A percentile compares a stretch with the other conserved stretches of the same genome.
Conservation (phyloP, 1,140 invertebrate species). For the Macrosteles quadrilineatus region DNA sequence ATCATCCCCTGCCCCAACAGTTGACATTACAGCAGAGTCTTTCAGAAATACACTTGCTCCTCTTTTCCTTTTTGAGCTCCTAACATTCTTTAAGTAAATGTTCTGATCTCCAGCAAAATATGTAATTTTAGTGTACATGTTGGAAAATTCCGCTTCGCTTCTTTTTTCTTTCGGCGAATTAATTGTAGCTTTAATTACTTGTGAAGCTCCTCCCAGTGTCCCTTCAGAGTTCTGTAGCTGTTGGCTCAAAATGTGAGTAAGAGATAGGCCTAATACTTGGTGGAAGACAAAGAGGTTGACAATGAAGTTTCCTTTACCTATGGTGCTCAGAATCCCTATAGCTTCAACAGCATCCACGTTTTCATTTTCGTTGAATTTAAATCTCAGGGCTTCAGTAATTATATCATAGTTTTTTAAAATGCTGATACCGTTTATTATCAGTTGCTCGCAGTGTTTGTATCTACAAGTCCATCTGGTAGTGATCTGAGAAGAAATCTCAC, state of each 20-base stretch:
- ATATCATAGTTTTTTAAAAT: background rate
- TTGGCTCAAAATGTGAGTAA: background rate
- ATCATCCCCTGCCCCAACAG: background rate
- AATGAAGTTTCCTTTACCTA: background rate
- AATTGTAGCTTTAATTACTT: slow-evolving; percentile 8
- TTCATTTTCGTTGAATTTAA: background rate
- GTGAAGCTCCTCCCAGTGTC: slow-evolving; percentile 15
- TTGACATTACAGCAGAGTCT: slow-evolving; percentile 7
- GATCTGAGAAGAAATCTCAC: background rate
- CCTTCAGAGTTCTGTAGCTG: too few species aligned
- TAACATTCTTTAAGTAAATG: slow-evolving; percentile 2
- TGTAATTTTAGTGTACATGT: slow-evolving; percentile 1
- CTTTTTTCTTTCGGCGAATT: slow-evolving; percentile 8
- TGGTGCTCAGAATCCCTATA: background rate
- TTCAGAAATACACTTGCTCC: slow-evolving; percentile 32
- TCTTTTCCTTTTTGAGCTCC: slow-evolving; percentile 27
- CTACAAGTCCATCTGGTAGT: background rate
- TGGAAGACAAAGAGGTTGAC: slow-evolving; percentile 15
- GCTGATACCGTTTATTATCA: background rate
- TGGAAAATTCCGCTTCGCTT: slow-evolving; percentile 3
- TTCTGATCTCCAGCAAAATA: too few species aligned
- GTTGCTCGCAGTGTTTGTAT: background rate
- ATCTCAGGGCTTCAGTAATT: background rate
- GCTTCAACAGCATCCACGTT: background rate
- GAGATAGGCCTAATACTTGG: background rate